A percentile compares a stretch with the other conserved stretches of the same genome.
Conservation (phyloP, 2,888 invertebrate genomes). For the Alcis repandata region DNA sequence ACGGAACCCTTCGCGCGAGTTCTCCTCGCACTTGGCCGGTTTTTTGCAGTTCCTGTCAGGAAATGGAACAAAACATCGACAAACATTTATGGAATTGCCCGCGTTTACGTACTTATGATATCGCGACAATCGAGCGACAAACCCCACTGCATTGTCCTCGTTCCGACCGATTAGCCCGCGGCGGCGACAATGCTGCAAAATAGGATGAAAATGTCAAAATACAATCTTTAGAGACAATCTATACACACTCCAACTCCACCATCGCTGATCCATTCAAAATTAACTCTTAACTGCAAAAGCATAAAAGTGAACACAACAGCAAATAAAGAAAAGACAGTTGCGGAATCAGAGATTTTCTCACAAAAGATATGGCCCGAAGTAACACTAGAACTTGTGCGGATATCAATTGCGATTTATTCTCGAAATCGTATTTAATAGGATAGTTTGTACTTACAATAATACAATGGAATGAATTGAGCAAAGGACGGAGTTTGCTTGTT, state of each 20-base stretch:
- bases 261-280: constrained; percentile 33
- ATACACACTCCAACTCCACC: constrained; percentile 43
- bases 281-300: constrained; percentile 20
- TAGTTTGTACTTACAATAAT: constrained; percentile 58
- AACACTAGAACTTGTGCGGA: constrained; percentile 80
- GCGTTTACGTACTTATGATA: constrained; percentile 30
- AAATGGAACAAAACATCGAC: neutral
- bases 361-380: constrained; percentile 64
- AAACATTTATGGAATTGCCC: constrained; percentile 28
- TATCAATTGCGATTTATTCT: constrained; percentile 67
- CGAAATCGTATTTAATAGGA: constrained; percentile 58
- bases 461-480: constrained; percentile 52
- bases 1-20: no score
- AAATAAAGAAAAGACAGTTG: constrained; percentile 4
- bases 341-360: constrained; percentile 39
- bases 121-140: constrained; percentile 39
- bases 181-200: constrained; percentile 75
- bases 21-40: no score
- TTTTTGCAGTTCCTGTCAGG: constrained; percentile 2
- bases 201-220: constrained; percentile 85
- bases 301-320: neutral
- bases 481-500: constrained; percentile 58
- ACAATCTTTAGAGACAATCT: constrained; percentile 78
- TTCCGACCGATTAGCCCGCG: constrained; percentile 78
- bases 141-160: constrained; percentile 53